These are phyloP conservation scores for Andrena marginata DNA, from an alignment of 2,888 invertebrate species.

Conservation along the genomic window DNA sequence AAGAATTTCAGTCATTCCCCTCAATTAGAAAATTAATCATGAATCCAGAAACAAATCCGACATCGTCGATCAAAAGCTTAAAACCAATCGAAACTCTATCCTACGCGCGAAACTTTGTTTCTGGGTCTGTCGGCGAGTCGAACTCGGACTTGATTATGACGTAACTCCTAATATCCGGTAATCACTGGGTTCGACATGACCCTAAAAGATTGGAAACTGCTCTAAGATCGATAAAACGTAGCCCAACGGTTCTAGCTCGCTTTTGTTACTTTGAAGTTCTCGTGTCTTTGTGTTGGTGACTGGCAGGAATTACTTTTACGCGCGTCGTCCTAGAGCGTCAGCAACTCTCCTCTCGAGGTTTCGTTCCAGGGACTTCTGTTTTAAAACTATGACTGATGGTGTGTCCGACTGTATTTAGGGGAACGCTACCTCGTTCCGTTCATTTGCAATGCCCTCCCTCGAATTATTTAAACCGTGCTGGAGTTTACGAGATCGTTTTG, in stretches of 20 bases:
- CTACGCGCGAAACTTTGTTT: slow-evolving; percentile 39
- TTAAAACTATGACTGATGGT: slow-evolving; percentile 62
- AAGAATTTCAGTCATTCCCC: too few relatives aligned
- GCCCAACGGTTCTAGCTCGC: slow-evolving; percentile 27
- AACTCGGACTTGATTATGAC: slow-evolving; percentile 57
- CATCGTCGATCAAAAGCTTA: not conserved
- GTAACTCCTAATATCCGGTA: slow-evolving; percentile 60
- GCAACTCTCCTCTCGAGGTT: slow-evolving; percentile 46
- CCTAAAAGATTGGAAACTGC: slow-evolving; percentile 35
- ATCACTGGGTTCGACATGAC: slow-evolving; percentile 54
- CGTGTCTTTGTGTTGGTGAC: slow-evolving; percentile 29
- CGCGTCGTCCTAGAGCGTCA: slow-evolving; percentile 46
- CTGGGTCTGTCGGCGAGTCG: slow-evolving; percentile 28
- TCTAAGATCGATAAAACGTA: slow-evolving; percentile 55
- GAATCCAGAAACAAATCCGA: slow-evolving; percentile 10
- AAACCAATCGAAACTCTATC: slow-evolving; percentile 50
- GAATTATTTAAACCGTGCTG: slow-evolving; percentile 43
- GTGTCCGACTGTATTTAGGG: slow-evolving; percentile 28
- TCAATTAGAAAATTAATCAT: not conserved
- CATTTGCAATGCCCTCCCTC: not conserved
- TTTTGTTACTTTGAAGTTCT: slow-evolving; percentile 42
- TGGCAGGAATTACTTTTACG: slow-evolving; percentile 54
- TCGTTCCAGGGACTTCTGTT: slow-evolving; percentile 55
- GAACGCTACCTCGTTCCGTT: slow-evolving; percentile 16
- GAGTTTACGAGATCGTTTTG: slow-evolving; percentile 18